These are phyloP conservation scores for Harpalus rubripes DNA, from an alignment of 2,888 invertebrate species.

Conservation along the genomic window DNA sequence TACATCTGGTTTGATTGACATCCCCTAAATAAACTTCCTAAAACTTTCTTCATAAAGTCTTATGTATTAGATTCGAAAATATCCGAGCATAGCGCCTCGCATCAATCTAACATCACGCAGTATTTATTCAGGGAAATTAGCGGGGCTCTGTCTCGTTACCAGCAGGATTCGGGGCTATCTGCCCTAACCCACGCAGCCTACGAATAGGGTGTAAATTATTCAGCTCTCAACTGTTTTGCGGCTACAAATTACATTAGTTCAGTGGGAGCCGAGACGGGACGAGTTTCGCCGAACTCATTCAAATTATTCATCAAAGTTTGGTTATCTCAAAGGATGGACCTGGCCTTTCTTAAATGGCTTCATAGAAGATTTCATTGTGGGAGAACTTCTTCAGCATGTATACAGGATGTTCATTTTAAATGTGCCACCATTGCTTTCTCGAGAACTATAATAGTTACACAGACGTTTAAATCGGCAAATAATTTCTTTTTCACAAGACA, in stretches of 20 bases:
- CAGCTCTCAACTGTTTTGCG: constrained; percentile 53
- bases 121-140: constrained; percentile 45
- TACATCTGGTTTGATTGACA: not conserved
- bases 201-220: constrained; percentile 48
- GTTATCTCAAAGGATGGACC: not conserved
- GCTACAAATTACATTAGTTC: constrained; percentile 56
- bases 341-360: constrained; percentile 10
- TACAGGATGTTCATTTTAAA: too few relatives aligned
- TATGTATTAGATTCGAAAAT: not conserved
- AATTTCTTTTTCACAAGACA: too few relatives aligned
- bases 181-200: not conserved
- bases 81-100: not conserved
- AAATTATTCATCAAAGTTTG: constrained; percentile 57
- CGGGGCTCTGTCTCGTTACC: constrained; percentile 8
- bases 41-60: not conserved
- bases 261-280: not conserved
- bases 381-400: too few relatives aligned
- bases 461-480: too few relatives aligned
- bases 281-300: not conserved
- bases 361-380: not conserved
- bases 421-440: too few relatives aligned
- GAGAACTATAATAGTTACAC: too few relatives aligned
- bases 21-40: not conserved
- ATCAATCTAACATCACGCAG: not conserved
- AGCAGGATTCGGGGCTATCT: not conserved